Evolutionary conservation across 2,888 invertebrate genomes (phyloP).

Genomic region (Drosophila mimetica): DNA sequence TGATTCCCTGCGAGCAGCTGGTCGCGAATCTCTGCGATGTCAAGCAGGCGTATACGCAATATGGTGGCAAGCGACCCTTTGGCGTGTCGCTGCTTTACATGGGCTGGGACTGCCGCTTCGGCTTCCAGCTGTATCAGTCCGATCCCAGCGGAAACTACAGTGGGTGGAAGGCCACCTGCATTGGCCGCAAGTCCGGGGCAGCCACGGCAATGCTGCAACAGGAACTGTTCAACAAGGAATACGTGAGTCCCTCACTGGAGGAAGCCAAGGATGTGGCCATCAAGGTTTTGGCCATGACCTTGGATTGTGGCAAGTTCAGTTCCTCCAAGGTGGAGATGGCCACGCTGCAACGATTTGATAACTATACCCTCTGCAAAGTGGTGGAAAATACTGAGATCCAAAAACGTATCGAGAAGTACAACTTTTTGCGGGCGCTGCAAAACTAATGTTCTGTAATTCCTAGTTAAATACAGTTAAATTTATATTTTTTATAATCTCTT

Average conservation of each 20-base stretch:
- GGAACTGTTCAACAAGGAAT: slow-evolving; percentile 96
- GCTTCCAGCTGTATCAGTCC: slow-evolving; percentile 99
- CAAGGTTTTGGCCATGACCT: slow-evolving; percentile 97
- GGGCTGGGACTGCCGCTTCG: slow-evolving; percentile 99
- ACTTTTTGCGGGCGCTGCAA: not conserved
- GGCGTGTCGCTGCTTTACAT: slow-evolving; percentile 99
- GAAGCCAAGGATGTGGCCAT: slow-evolving; percentile 96
- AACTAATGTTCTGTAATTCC: not conserved
- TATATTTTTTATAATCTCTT: too few species aligned
- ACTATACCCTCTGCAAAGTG: too few species aligned
- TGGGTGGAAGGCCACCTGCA: slow-evolving; percentile 99
- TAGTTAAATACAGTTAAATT: not conserved
- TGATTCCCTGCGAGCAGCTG: slow-evolving; percentile 98
- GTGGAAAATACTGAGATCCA: not conserved
- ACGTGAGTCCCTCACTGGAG: slow-evolving; percentile 90
- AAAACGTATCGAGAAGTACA: not conserved
- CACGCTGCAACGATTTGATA: slow-evolving; percentile 88
- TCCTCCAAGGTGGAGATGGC: slow-evolving; percentile 99
- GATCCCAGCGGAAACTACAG: slow-evolving; percentile 99
- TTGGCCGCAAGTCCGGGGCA: slow-evolving; percentile 98
- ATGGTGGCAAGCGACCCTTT: slow-evolving; percentile 99
- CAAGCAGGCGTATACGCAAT: slow-evolving; percentile 99
- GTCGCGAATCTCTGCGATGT: slow-evolving; percentile 99
- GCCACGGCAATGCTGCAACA: slow-evolving; percentile 99
- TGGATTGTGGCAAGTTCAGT: slow-evolving; percentile 98